phyloP scores from a whole-genome alignment of 2,888 invertebrate species.

The Carpatolechia fugitivella region DNA sequence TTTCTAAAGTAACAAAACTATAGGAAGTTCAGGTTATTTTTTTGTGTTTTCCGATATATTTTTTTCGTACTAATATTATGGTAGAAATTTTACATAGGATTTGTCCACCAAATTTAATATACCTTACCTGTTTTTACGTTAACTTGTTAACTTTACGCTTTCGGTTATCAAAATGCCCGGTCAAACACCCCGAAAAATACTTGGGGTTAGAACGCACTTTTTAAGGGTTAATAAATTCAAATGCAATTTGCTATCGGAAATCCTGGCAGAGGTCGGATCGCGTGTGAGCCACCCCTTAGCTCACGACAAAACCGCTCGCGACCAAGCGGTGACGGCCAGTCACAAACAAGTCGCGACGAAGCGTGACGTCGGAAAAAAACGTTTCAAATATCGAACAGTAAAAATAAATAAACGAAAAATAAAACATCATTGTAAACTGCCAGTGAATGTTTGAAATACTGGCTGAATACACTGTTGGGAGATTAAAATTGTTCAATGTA shows the following conservation, averaged over 20 bases:
- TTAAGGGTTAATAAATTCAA: not conserved
- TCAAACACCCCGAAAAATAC: not conserved
- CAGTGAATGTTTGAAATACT: not conserved
- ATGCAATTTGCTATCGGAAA: constrained; percentile 9
- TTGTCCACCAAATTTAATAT: no score
- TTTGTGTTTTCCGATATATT: no score
- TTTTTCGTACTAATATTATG: no score
- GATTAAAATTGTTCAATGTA: no score
- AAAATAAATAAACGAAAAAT: not conserved
- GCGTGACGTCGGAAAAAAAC: constrained; percentile 33
- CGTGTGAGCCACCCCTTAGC: constrained; percentile 47
- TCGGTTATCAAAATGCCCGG: not conserved
- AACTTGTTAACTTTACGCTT: not conserved
- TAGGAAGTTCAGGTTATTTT: no score
- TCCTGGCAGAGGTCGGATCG: constrained; percentile 24
- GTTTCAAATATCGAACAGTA: not conserved
- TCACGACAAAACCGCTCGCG: constrained; percentile 54
- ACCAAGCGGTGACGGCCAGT: constrained; percentile 47
- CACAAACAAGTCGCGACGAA: constrained; percentile 40
- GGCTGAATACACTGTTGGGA: not conserved
- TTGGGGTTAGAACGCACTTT: not conserved
- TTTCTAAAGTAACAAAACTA: no score
- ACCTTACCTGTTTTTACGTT: not conserved
- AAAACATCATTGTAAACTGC: not conserved
- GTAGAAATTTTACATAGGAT: no score